Base-by-base conservation (phyloP, 37 sponge, comb jelly and placozoan species). In the Cliona cf. orientalis region DNA sequence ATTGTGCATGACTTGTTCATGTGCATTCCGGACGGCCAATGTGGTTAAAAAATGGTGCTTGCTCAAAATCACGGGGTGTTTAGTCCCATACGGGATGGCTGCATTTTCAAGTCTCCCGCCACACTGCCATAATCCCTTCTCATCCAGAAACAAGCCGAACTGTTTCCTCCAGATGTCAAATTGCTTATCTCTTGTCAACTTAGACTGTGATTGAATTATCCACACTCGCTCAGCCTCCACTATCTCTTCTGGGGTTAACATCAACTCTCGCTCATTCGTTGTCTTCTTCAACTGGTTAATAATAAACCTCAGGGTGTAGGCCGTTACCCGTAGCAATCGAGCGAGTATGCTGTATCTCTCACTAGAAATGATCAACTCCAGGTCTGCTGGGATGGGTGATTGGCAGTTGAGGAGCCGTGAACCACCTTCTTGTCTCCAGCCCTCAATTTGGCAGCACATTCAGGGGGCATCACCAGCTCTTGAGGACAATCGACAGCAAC, bases 341-440 rank as follows among this genome's bases (percentile, higher is more conserved):
- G n/a, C n/a, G n/a, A n/a, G n/a, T n/a, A n/a, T n/a, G n/a, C n/a
- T n/a, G n/a, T n/a, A n/a, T n/a, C n/a, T n/a, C n/a, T n/a, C n/a
- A n/a, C n/a, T n/a, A n/a, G n/a, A n/a, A n/a, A n/a, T 49, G 55
- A 11, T 49, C 17, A 17, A 49, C 55, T 49, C 17, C 55, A 49
- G 55, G 11, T 11, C 14, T 17, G 17, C 11, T 17, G 14, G 17
- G 55, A 49, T 49, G 11, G 55, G 11, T 11, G 26, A 6, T 11
- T 39, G n/a, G n/a, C n/a, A n/a, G n/a, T n/a, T n/a, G n/a, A n/a
- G n/a, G n/a, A n/a, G n/a, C n/a, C n/a, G n/a, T n/a, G n/a, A n/a
- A n/a, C n/a, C n/a, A n/a, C n/a, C n/a, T 63, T 12, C 71, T 69
- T 69, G 26, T 69, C 42, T 11, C 43, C 35, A 9, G 71, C 71